Conservation (phyloP, 2,113 vertebrate genomes). For the Chunga burmeisteri region DNA sequence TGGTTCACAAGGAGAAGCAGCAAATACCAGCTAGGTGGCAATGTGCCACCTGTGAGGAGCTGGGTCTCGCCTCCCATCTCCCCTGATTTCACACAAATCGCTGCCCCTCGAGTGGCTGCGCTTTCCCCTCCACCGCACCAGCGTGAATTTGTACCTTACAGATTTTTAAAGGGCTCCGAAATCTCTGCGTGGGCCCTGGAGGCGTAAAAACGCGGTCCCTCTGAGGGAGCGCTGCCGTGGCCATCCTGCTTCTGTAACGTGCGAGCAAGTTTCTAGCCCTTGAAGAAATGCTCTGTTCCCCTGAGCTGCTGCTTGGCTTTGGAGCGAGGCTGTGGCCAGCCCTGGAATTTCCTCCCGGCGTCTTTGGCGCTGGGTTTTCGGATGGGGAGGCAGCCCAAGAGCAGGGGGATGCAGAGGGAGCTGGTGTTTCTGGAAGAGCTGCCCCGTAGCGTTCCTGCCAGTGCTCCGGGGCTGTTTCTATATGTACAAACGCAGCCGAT, state of each 20-base stretch:
- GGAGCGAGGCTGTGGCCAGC: neutral
- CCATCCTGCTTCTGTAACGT: neutral
- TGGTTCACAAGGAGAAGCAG: neutral
- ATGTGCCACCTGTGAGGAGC: constrained; percentile 28
- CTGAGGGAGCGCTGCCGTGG: neutral
- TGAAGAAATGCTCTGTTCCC: neutral
- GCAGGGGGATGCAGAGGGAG: neutral
- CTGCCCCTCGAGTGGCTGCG: neutral
- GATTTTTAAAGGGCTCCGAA: neutral
- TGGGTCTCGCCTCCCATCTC: neutral
- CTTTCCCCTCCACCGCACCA: neutral
- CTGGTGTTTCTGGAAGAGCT: neutral
- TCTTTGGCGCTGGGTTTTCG: neutral
- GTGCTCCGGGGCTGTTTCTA: neutral
- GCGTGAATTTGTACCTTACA: neutral
- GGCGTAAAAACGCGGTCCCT: neutral
- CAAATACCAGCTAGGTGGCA: constrained; percentile 57
- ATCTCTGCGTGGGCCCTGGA: neutral
- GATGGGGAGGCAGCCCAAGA: neutral
- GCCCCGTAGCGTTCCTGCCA: neutral
- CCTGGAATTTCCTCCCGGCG: neutral
- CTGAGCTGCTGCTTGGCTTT: neutral
- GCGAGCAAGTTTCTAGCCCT: neutral
- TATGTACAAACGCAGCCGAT: neutral
- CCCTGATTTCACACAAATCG: neutral